Conservation (phyloP, 2,113 vertebrate genomes). For the Sclerurus mexicanus region DNA sequence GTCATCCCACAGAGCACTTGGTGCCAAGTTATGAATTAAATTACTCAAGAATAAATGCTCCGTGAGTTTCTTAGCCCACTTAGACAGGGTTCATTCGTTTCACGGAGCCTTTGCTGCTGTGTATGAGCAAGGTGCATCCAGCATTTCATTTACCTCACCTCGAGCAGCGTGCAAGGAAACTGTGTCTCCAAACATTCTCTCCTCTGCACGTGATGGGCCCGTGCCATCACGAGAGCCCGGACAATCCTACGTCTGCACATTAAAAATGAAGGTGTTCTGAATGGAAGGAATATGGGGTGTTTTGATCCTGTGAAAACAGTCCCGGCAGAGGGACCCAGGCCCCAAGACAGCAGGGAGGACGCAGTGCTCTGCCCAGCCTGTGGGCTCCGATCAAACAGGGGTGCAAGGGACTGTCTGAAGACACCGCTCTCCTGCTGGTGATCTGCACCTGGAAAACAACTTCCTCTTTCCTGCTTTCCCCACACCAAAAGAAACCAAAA, state of each 20-base stretch:
- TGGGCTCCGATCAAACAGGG: accelerated
- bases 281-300: background rate
- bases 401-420: background rate
- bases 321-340: background rate
- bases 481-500: background rate
- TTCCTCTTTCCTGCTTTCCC: background rate
- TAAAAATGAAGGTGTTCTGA: background rate
- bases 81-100: accelerated
- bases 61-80: background rate
- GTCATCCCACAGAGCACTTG: background rate
- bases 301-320: background rate
- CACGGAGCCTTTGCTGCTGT: accelerated
- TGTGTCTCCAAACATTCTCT: background rate
- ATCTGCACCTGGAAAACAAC: background rate
- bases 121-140: background rate
- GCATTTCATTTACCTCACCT: accelerated
- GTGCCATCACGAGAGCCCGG: accelerated
- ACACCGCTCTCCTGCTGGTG: background rate
- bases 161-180: accelerated
- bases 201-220: accelerated
- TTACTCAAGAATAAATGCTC: background rate
- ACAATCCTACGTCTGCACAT: accelerated
- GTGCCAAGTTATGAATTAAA: background rate
- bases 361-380: background rate
- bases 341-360: background rate